Evolutionary conservation across 2,888 invertebrate genomes (phyloP).

Genomic region (Dorcus parallelipipedus): DNA sequence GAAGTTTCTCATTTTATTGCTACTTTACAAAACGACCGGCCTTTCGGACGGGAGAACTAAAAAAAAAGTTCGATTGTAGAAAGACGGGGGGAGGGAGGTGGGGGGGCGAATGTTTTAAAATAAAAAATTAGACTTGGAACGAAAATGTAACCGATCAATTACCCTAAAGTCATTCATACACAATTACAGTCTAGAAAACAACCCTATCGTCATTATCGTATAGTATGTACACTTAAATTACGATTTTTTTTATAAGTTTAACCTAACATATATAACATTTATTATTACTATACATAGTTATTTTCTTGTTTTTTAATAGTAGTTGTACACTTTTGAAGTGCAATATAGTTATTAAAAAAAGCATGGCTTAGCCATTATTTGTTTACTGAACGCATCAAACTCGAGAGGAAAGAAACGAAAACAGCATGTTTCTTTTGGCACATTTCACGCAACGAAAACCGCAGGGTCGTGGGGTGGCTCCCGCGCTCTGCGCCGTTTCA

Average conservation of each 20-base stretch:
- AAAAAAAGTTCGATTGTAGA: too few relatives aligned
- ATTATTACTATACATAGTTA: conserved; percentile 29
- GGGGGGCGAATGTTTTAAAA: not conserved
- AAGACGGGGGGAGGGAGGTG: not conserved
- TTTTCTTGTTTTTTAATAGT: conserved; percentile 41
- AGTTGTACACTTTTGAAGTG: conserved; percentile 47
- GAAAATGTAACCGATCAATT: not conserved
- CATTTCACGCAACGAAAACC: conserved; percentile 19
- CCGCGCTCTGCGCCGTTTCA: not conserved
- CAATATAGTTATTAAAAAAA: conserved; percentile 33
- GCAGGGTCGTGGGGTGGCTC: not conserved
- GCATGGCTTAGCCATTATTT: conserved; percentile 44
- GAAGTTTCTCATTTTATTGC: conserved; percentile 11
- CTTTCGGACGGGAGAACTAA: not conserved
- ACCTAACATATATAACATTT: conserved; percentile 32
- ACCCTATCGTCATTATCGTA: conserved; percentile 13
- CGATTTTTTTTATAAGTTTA: conserved; percentile 4
- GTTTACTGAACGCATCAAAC: conserved; percentile 34
- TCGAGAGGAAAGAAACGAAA: conserved; percentile 2
- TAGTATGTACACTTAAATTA: conserved; percentile 14
- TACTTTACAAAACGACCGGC: conserved; percentile 10
- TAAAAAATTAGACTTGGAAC: not conserved
- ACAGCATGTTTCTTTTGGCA: conserved; percentile 23
- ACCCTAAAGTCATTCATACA: conserved; percentile 2
- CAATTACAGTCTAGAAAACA: conserved; percentile 16